These are phyloP conservation scores for Bactericera cockerelli DNA, from an alignment of 1,140 invertebrate genomes.

Conservation along the genomic window DNA sequence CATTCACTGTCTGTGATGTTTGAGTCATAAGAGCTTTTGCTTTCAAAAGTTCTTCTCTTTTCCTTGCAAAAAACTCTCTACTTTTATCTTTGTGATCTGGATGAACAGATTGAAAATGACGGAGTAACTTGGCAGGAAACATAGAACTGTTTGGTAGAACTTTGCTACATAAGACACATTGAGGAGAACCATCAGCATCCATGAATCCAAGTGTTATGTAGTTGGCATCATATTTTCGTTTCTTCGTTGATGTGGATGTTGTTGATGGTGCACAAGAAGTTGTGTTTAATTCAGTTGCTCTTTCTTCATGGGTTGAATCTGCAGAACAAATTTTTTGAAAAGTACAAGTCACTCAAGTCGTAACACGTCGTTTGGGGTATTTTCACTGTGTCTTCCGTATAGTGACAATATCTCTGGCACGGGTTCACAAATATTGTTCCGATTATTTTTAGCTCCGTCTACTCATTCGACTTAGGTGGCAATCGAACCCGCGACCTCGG, in stretches of 20 bases:
- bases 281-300: not conserved
- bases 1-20: not conserved
- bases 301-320: not conserved
- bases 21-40: not conserved
- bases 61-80: not conserved
- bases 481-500: no score
- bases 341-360: no score
- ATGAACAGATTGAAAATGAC: conserved; percentile 9
- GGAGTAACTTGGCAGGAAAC: not conserved
- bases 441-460: no score
- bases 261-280: not conserved
- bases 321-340: no score
- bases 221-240: not conserved
- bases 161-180: conserved; percentile 11
- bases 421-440: no score
- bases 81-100: not conserved
- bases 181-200: conserved; percentile 10
- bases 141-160: conserved; percentile 11
- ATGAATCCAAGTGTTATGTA: conserved; percentile 9
- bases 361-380: no score
- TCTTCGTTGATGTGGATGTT: not conserved
- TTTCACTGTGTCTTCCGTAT: no score
- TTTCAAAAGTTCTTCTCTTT: not conserved
- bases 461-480: no score
- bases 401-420: no score